These are phyloP conservation scores for Electrona antarctica DNA, from an alignment of 2,113 vertebrate genomes.

Conservation along the genomic window DNA sequence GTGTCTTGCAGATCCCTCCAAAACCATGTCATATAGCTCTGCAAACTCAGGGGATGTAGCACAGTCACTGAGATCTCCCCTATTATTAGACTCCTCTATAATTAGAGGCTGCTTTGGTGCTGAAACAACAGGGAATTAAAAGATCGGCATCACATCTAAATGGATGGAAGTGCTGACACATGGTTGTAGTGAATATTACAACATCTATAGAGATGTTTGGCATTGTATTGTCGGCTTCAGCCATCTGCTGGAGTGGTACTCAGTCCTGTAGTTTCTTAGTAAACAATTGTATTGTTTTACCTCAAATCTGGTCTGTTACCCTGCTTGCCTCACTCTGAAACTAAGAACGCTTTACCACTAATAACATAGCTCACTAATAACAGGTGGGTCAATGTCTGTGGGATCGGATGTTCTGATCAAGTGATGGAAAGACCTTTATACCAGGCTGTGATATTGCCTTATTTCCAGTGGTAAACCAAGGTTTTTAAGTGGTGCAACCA, in stretches of 20 bases:
- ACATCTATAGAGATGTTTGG: conserved; percentile 3
- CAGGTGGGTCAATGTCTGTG: not conserved
- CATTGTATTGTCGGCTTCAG: not conserved
- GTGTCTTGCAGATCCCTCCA: conserved; percentile 18
- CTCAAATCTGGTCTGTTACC: not conserved
- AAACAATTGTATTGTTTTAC: no score
- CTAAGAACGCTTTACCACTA: not conserved
- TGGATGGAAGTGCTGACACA: conserved; percentile 26
- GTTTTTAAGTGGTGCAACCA: no score
- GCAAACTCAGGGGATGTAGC: conserved; percentile 33
- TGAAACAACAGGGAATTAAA: conserved; percentile 55
- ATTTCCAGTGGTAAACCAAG: not conserved
- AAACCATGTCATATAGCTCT: not conserved
- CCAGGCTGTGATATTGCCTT: not conserved
- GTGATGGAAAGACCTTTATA: not conserved
- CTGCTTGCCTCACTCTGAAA: not conserved
- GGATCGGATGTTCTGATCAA: not conserved
- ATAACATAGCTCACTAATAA: not conserved
- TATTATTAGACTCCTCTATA: conserved; percentile 53
- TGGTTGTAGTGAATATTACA: not conserved
- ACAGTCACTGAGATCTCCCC: conserved; percentile 26
- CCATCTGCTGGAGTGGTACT: not conserved
- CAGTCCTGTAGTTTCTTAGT: not conserved
- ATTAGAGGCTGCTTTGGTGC: conserved; percentile 48
- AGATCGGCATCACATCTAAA: conserved; percentile 32